Conservation (phyloP, 2,113 vertebrate species). For the Oplegnathus fasciatus region DNA sequence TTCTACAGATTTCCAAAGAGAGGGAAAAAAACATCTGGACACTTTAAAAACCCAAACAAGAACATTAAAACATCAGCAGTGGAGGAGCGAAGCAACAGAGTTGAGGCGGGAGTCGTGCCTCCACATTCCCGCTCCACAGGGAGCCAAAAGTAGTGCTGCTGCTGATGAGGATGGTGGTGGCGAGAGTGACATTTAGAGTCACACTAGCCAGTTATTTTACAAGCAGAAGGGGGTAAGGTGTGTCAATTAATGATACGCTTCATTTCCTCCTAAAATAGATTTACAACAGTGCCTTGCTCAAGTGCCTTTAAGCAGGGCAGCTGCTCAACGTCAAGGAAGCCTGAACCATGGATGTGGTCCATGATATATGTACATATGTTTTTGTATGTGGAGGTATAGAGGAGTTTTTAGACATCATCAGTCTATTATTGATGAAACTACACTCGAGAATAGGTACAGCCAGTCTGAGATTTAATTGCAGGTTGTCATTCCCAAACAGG, state of each 20-base stretch:
- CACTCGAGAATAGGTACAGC: slow-evolving; percentile 8
- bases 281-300: slow-evolving; percentile 43
- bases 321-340: background rate
- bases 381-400: slow-evolving; percentile 6
- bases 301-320: background rate
- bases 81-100: background rate
- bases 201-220: slow-evolving; percentile 16
- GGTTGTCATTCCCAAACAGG: slow-evolving; percentile 24
- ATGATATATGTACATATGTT: slow-evolving; percentile 14
- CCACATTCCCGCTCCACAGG: background rate
- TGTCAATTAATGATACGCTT: background rate
- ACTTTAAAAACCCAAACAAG: slow-evolving; percentile 31
- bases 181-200: background rate
- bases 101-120: background rate
- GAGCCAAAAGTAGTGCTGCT: background rate
- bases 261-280: background rate
- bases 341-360: background rate
- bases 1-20: slow-evolving; percentile 23
- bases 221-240: slow-evolving; percentile 5
- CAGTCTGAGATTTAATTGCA: background rate
- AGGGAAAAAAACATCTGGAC: slow-evolving; percentile 41
- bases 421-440: slow-evolving; percentile 1
- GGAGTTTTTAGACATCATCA: background rate
- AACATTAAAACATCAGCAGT: slow-evolving; percentile 13
- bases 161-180: background rate